These are phyloP conservation scores for Aldrovandia affinis DNA, from an alignment of 2,797 vertebrate genomes.

Conservation along the genomic window DNA sequence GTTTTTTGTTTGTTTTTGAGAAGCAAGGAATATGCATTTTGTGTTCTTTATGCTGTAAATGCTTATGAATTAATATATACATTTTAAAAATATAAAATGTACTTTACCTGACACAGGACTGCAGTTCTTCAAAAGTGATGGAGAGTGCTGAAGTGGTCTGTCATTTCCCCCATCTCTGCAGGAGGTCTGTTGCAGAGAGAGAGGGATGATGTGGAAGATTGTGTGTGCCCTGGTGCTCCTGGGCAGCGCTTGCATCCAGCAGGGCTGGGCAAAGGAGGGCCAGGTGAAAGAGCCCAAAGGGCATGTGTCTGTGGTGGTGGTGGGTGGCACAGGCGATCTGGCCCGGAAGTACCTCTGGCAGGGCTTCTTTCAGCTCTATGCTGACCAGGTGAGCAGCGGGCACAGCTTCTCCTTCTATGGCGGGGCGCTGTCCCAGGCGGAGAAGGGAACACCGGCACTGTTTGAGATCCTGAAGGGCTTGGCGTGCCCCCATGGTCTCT, in stretches of 20 bases:
- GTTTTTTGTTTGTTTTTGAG: neutral
- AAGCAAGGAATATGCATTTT: neutral
- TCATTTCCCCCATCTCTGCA: constrained; percentile 33
- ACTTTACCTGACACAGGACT: neutral
- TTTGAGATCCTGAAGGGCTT: constrained; percentile 82
- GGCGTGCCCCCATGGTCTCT: constrained; percentile 71
- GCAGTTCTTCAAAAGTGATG: neutral
- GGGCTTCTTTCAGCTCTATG: constrained; percentile 89
- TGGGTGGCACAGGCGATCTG: constrained; percentile 91
- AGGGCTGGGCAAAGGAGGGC: constrained; percentile 50
- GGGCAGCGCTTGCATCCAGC: constrained; percentile 53
- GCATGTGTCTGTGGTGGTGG: constrained; percentile 85
- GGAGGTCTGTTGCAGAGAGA: constrained; percentile 41
- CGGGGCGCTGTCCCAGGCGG: constrained; percentile 69
- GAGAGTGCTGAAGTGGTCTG: neutral
- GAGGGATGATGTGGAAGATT: constrained; percentile 64
- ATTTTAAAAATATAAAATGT: neutral
- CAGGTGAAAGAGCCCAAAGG: constrained; percentile 66
- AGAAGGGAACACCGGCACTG: constrained; percentile 73
- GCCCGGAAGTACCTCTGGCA: constrained; percentile 96
- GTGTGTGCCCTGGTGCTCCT: constrained; percentile 62
- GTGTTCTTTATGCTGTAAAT: neutral
- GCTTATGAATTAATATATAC: neutral
- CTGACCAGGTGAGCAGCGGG: constrained; percentile 76
- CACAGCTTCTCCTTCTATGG: constrained; percentile 90